Base-by-base conservation (phyloP, 2,888 invertebrate genomes). In the Pogonocherus hispidulus region DNA sequence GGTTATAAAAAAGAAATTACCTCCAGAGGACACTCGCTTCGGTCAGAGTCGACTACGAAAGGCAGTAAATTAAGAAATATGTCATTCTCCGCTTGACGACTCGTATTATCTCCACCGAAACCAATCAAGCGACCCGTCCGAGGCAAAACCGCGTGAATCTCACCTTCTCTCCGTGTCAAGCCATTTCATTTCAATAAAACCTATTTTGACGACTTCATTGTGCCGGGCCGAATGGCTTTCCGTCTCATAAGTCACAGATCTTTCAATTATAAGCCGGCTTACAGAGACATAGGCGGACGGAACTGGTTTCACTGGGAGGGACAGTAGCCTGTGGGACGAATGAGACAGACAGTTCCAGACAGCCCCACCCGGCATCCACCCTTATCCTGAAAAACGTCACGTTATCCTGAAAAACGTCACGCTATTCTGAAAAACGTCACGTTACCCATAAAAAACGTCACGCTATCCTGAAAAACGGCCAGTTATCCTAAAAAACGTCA, bases 161-260 rank as follows among this genome's bases (percentile, higher is more conserved):
- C 27, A 18, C 47, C 32, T 44, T 18, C 16, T 41, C 18, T 44
- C 44, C 27, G 32, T 44, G 23, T 44, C 22, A 6, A 18, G 41
- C 46, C 6, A 37, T 52, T 32, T 19, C 22, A 23, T 63, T 63
- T 63, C 63, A 63, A 63, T 63, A 63, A 63, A 19, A 23, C 49
- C 55, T 63, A 63, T 63, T 63, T 63, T 63, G 63, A 63, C 63
- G 55, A 63, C 54, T 63, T 49, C 55, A 63, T 63, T 44, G 46
- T 44, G 20, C 27, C n/a, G 16, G 54, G 54, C 44, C 63, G 63
- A 44, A 35, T 72, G 67, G 75, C 74, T 75, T 71, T 72, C 71
- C 66, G 74, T 76, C 75, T 63, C 78, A 76, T 75, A 79, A 79
- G 78, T 79, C 78, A 78, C 76, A 74, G 79, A 77, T 79, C 78